phyloP scores from a whole-genome alignment of 53 echinoderm and acorn worm genomes.

The Paelopatides confundens region DNA sequence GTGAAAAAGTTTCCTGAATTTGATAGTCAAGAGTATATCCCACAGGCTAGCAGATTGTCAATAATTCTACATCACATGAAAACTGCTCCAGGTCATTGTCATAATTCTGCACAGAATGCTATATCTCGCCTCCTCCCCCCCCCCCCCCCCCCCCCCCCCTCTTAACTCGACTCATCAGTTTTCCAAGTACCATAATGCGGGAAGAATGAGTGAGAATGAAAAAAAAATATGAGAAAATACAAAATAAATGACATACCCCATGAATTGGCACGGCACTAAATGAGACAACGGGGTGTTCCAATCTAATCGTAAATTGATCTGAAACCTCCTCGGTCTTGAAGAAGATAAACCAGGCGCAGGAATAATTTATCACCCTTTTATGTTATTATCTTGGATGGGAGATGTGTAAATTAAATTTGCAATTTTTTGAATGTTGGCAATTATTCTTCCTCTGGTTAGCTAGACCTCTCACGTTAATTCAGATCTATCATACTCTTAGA shows the following conservation, averaged over 20 bases:
- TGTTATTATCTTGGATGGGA: conserved; percentile 7
- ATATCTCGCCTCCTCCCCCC: background rate
- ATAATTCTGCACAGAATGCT: background rate
- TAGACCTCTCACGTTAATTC: too few relatives aligned
- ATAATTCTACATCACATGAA: background rate
- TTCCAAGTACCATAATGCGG: background rate
- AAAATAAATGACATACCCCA: background rate
- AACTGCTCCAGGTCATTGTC: background rate
- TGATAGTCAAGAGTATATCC: background rate
- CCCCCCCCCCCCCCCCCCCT: too few relatives aligned
- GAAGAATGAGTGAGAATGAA: background rate
- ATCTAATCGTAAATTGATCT: conserved; percentile 15
- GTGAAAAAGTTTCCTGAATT: background rate
- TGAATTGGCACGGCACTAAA: conserved; percentile 5
- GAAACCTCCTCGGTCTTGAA: background rate
- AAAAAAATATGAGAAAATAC: background rate
- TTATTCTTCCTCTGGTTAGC: too few relatives aligned
- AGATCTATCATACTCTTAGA: too few relatives aligned
- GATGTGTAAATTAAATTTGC: background rate
- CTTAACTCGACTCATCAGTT: background rate
- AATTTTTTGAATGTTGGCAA: background rate
- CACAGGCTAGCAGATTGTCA: background rate
- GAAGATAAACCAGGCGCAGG: background rate
- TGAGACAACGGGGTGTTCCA: conserved; percentile 19
- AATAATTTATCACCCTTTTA: conserved; percentile 38